Base-by-base conservation (phyloP, 2,113 vertebrate genomes). In the Pangasianodon hypophthalmus region DNA sequence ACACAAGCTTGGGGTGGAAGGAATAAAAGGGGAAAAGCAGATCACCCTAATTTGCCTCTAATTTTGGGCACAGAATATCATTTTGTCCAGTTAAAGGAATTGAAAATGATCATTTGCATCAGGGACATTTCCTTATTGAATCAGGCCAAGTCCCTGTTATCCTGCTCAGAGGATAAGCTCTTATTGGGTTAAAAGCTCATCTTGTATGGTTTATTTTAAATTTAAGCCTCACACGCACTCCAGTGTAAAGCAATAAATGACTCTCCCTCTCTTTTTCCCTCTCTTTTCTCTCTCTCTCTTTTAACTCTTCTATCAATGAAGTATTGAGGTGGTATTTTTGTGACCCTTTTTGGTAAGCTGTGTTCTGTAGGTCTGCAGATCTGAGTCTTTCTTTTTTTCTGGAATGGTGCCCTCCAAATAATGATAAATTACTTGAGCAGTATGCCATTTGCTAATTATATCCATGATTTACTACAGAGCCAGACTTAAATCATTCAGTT, bases 371-470 rank as follows among this genome's bases (percentile, higher is more conserved):
- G 97, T 98, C 97, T 98, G 97, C 96, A 97, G 97, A 97, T 98
- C 96, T 95, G 96, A 97, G 98, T 98, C 97, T 97, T 98, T 98
- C 96, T 97, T 98, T 98, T 98, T 96, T 96, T 99, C 98, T 99
- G 98, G 98, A 99, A 98, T 98, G 97, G 97, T 97, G 98, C 98
- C 98, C 98, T 98, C 97, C 98, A 99, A 99, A 99, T 99, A 98
- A 98, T 99, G 98, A 99, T 99, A 97, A 98, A 99, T 99, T 97
- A 98, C 98, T 98, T 97, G 97, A 98, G 98, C 98, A 97, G 97
- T 97, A 98, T 99, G 98, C 98, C 98, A 99, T 99, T 99, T 99
- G 98, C 98, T 99, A 99, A 99, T 99, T 99, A 99, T 99, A 99
- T 98, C 98, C 98, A 98, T 99, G 98, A 99, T 99, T 99, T 99